Evolutionary conservation across 2,888 invertebrate genomes (phyloP), one percentile per base, ranked within the genome.

Genomic region (Megamerina dolium): DNA sequence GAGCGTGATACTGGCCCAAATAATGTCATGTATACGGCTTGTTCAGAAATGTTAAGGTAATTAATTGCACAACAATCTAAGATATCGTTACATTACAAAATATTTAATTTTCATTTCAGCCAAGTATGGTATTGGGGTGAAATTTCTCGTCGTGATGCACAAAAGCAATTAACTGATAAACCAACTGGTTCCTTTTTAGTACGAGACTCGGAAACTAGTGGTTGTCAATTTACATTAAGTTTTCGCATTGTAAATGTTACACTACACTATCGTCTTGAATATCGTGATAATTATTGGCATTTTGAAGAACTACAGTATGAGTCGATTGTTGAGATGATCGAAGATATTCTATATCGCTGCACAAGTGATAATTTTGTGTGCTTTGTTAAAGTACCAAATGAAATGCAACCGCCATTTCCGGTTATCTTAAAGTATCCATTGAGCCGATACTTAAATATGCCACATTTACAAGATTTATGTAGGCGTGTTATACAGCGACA

Each of bases 71-170:
- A 8, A 23, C 10, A 29, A 21, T 37, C 35, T 14, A 33, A 29
- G 19, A 35, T 14, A 27, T 9, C 10, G 20, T 20, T 19, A 19
- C 4, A 38, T 16, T 37, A 38, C 30, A 23, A 37, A 37, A 31
- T 27, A 27, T 34, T 19, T n/a, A n/a, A n/a, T n/a, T 16, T 23
- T 23, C 6, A 31, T 57, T 55, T 12, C 51, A 70, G 70, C 39
- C 66, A 76, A 61, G 81, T 80, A 31, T 87, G 87, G 87, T 88
- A 88, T 65, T 89, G 87, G 87, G 88, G 87, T 13, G 82, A 85
- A 39, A 77, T 87, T 53, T 78, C 82, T 1, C 77, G 83, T 51
- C 75, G 77, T 27, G 83, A 85, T 63, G 85, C 87, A 0, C 85
- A 87, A 63, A 75, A 77, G 42, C 81, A 81, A 59, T 70, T 87